Evolutionary conservation across 2,113 vertebrate species (phyloP), one percentile per base, ranked within the genome.

Genomic region (Brachypteracias leptosomus): DNA sequence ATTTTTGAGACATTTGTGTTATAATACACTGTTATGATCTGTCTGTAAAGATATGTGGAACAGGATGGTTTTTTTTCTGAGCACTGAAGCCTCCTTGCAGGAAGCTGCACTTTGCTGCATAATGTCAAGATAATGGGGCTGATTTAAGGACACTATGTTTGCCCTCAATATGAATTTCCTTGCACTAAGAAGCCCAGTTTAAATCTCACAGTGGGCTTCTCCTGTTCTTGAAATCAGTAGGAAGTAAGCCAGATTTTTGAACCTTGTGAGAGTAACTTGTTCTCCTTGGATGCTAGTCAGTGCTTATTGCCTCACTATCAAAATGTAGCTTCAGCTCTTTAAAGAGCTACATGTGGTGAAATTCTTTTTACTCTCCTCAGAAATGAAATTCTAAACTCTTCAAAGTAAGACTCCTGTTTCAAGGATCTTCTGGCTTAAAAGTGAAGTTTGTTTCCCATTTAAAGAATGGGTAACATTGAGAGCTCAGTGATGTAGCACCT

Each of bases 311-410:
- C 73, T 97, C 46, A 16, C 54, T 47, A 38, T 81, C 49, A 89
- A 97, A 95, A 93, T 74, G 75, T 77, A 93, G 52, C 33, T 77
- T 95, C 76, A 62, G 44, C 93, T 94, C 80, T 93, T 95, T 76
- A 85, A 94, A 86, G 85, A 62, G 38, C 77, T 91, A 57, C 52
- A 58, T 92, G 61, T 63, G 55, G 42, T 93, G 66, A 97, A 93
- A 89, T 61, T 79, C 74, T 88, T 84, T 79, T 76, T 84, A 65
- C 35, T 85, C 36, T 72, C 87, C 28, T 86, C 36, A 73, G 92
- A 94, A 96, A 96, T 83, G 61, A 94, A 93, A 93, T 44, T 63
- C 75, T 80, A 46, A 89, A 87, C 36, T 71, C 36, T 95, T 97
- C 72, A 82, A 95, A 96, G 77, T 52, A 79, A 75, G 35, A 94